Base-by-base conservation (phyloP, 2,888 invertebrate genomes). In the Lasioglossum marginatum region DNA sequence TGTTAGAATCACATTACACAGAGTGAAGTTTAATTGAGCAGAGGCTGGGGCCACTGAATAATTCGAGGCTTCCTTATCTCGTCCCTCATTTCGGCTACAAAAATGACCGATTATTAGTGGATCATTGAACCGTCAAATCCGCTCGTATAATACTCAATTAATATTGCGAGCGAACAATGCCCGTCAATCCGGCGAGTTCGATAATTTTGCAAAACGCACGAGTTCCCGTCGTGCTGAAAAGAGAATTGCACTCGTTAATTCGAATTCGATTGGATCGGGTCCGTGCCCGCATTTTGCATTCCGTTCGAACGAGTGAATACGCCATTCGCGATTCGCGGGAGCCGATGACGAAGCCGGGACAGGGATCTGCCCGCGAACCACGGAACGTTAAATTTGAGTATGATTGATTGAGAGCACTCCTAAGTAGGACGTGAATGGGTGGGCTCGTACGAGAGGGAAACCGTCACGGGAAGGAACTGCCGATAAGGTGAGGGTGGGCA, bases 361-460 rank as follows among this genome's bases (percentile, higher is more conserved):
- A 48, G 66, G 82, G 71, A 74, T 88, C 71, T 79, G 77, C 72
- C 82, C 75, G 81, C 45, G 78, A 79, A 82, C 81, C 81, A 81
- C 72, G 27, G 79, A 34, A 70, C 45, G 86, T 87, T 89, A 90
- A 89, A 92, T 93, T 92, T 93, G 92, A 93, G 92, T 92, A 93
- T 94, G 94, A 94, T 94, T 94, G 94, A 94, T 94, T 87, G 92
- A 93, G 92, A 92, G 92, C 88, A 91, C 85, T 89, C 84, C 82
- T 82, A 86, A 83, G 89, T 83, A 77, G 87, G 91, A 92, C 92
- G 89, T 92, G 91, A 92, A 93, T 92, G 90, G 90, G 86, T 82
- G 81, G 85, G 89, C 83, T 86, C 87, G 71, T 66, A 63, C 72
- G 77, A 68, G 79, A 75, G 78, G 63, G 84, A 45, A 77, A 79